phyloP scores from a whole-genome alignment of 2,113 vertebrate genomes.

The Aegithalos caudatus region DNA sequence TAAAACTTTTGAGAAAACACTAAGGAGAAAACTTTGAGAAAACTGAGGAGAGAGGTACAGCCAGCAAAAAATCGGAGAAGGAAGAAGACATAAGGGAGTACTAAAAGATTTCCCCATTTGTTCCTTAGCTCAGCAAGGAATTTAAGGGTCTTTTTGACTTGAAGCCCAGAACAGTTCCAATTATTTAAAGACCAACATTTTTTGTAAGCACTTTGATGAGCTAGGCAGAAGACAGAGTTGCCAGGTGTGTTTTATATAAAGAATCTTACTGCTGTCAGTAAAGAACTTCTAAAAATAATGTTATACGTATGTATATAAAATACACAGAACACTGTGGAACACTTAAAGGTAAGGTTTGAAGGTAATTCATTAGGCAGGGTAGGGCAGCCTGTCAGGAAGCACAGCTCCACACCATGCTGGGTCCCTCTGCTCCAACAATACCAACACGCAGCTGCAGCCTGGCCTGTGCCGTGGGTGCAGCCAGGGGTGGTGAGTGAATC shows the following conservation, averaged over 20 bases:
- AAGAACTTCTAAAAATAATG: conserved; percentile 8
- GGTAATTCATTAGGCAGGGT: background rate
- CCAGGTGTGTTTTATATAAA: background rate
- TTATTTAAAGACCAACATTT: background rate
- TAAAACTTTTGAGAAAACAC: background rate
- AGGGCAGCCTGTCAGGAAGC: background rate
- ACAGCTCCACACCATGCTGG: background rate
- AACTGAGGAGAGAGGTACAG: accelerated
- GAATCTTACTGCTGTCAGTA: background rate
- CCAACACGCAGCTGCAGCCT: background rate
- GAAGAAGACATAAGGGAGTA: background rate
- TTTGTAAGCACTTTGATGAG: background rate
- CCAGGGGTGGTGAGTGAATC: background rate
- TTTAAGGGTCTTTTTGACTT: background rate
- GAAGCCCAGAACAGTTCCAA: background rate
- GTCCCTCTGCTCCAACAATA: background rate
- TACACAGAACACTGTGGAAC: background rate
- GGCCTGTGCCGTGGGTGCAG: background rate
- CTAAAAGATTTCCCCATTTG: background rate
- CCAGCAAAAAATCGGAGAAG: background rate
- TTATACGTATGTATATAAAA: background rate
- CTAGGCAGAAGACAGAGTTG: background rate
- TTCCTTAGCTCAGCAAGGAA: background rate
- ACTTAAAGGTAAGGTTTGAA: background rate
- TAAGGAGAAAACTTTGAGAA: background rate